A percentile compares a stretch with the other conserved stretches of the same genome.
phyloP scores from a whole-genome alignment of 2,888 invertebrate genomes.

The Metacarcinus magister region DNA sequence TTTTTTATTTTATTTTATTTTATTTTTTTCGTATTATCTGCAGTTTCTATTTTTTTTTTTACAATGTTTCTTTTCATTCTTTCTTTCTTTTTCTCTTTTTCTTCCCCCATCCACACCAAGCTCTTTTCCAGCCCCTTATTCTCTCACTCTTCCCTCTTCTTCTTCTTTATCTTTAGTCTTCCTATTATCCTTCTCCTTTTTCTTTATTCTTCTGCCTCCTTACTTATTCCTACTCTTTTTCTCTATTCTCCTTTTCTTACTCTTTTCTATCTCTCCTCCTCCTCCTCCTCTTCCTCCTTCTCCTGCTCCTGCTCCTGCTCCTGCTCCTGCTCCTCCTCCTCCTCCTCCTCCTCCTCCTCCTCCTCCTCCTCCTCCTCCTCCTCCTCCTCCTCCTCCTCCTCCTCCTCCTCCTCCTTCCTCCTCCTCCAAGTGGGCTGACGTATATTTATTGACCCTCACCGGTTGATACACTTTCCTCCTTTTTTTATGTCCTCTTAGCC shows the following conservation, averaged over 20 bases:
- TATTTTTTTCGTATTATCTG: too few species aligned
- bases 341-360: neutral
- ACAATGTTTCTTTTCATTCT: neutral
- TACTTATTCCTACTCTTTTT: neutral
- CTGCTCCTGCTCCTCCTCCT: neutral
- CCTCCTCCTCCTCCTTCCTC: neutral
- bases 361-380: neutral
- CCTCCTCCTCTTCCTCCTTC: neutral
- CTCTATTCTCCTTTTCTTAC: neutral
- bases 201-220: neutral
- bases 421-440: neutral
- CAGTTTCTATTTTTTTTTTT: neutral
- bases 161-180: neutral
- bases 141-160: neutral
- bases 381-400: neutral
- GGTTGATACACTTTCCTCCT: neutral
- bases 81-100: neutral
- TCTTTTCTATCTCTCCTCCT: neutral
- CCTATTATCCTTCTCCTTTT: neutral
- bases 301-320: neutral
- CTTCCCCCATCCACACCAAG: neutral
- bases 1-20: neutral
- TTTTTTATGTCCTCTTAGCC: constrained; percentile 20
- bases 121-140: neutral
- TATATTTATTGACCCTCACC: constrained; percentile 42